Evolutionary conservation across 2,888 invertebrate species (phyloP).

Genomic region (Geophilus truncorum): DNA sequence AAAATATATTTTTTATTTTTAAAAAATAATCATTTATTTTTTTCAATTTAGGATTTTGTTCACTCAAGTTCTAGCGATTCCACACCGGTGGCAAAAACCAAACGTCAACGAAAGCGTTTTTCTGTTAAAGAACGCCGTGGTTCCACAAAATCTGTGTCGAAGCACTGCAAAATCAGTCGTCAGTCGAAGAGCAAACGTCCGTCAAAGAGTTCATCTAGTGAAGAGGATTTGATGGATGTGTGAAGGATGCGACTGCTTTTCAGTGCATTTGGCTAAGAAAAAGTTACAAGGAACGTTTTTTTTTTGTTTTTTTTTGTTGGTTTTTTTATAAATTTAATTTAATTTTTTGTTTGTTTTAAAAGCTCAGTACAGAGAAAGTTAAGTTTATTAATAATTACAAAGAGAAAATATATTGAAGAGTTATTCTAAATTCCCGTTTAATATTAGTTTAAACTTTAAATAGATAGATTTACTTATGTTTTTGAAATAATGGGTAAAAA

Average conservation of each 20-base stretch:
- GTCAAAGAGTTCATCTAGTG: conserved; percentile 28
- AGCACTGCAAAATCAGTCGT: neutral
- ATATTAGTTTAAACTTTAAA: neutral
- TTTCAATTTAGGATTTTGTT: conserved; percentile 14
- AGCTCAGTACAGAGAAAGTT: neutral
- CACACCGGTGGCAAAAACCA: conserved; percentile 17
- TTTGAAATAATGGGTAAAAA: neutral
- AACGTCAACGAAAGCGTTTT: conserved; percentile 28
- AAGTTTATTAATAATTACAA: neutral
- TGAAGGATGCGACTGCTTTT: conserved; percentile 25
- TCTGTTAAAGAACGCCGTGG: conserved; percentile 1
- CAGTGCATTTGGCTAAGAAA: neutral
- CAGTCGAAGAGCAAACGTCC: neutral
- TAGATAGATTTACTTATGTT: neutral
- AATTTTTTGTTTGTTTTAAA: neutral
- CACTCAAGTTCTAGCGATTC: conserved; percentile 32
- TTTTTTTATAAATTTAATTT: too few species aligned
- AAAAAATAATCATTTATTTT: neutral
- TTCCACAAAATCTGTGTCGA: neutral
- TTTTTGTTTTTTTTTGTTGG: neutral
- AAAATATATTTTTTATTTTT: neutral
- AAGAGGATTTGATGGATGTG: conserved; percentile 28
- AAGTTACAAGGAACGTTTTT: neutral
- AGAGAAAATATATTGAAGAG: neutral
- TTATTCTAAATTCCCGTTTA: conserved; percentile 8